Conservation (phyloP, 2,797 vertebrate species). For the Molossus molossus region DNA sequence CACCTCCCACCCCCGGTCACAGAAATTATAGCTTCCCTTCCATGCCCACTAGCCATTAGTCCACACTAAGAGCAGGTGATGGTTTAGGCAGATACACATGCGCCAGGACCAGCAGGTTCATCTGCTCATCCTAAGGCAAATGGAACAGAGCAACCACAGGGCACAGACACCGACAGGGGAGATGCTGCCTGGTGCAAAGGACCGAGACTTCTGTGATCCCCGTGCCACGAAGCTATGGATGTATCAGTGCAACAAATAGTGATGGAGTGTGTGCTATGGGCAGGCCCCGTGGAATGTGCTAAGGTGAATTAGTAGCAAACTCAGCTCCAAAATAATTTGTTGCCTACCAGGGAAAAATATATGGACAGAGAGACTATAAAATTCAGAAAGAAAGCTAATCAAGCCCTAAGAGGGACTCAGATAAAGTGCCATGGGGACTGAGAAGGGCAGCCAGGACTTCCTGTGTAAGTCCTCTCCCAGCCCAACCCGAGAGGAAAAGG, state of each 20-base stretch:
- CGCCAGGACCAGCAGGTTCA: neutral
- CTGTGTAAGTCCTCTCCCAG: neutral
- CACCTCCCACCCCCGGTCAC: neutral
- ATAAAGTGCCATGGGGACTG: neutral
- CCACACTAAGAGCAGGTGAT: neutral
- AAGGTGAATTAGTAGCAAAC: neutral
- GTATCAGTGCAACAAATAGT: neutral
- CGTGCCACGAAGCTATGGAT: neutral
- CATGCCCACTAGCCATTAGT: neutral
- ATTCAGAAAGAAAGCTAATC: neutral
- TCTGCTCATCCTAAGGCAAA: neutral
- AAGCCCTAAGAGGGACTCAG: neutral
- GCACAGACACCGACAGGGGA: neutral
- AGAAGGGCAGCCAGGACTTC: neutral
- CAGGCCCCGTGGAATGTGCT: neutral
- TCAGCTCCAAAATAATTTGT: conserved; percentile 1
- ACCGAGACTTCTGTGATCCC: neutral
- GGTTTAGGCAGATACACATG: neutral
- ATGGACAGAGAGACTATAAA: neutral
- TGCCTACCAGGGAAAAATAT: neutral
- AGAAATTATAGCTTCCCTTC: neutral
- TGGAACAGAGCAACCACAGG: neutral
- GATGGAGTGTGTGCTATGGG: neutral
- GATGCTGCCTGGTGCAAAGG: neutral
- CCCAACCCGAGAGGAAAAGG: neutral